Conservation (phyloP, 2,797 vertebrate species). For the Poeciliopsis infans region DNA sequence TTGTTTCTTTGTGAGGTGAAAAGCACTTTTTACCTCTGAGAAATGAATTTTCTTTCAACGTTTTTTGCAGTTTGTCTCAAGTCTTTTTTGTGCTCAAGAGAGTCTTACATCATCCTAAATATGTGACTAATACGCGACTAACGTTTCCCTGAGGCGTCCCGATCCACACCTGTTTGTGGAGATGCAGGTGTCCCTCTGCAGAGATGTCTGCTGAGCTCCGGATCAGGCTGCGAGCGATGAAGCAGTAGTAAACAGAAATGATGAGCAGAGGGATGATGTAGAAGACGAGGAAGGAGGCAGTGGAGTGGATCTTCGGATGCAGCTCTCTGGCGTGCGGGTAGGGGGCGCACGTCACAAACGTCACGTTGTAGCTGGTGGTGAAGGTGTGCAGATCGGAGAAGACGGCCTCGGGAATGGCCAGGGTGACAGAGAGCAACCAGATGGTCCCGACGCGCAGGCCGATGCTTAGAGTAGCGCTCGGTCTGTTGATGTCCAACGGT, state of each 20-base stretch:
- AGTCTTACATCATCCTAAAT: not conserved
- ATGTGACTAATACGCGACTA: not conserved
- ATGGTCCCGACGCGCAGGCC: slow-evolving; percentile 86
- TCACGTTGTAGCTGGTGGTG: slow-evolving; percentile 87
- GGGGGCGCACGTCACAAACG: slow-evolving; percentile 91
- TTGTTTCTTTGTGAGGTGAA: not conserved
- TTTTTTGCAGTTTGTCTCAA: not conserved
- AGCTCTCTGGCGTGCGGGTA: slow-evolving; percentile 88
- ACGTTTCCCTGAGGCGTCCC: not conserved
- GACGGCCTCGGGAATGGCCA: slow-evolving; percentile 92
- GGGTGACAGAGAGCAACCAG: slow-evolving; percentile 90
- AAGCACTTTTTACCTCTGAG: not conserved
- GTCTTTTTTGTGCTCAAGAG: not conserved
- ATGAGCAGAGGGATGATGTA: slow-evolving; percentile 92
- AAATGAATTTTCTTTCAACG: not conserved
- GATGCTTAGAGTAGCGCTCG: slow-evolving; percentile 84
- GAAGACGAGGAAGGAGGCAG: slow-evolving; percentile 91
- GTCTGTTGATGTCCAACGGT: slow-evolving; percentile 90
- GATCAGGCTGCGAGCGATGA: slow-evolving; percentile 93
- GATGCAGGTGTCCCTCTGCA: slow-evolving; percentile 86
- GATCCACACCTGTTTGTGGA: slow-evolving; percentile 63
- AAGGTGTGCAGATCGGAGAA: slow-evolving; percentile 95
- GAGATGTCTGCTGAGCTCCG: slow-evolving; percentile 89
- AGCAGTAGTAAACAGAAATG: slow-evolving; percentile 94
- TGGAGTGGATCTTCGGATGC: slow-evolving; percentile 95